Conservation (phyloP, 2,113 vertebrate genomes). For the Pristiophorus japonicus region DNA sequence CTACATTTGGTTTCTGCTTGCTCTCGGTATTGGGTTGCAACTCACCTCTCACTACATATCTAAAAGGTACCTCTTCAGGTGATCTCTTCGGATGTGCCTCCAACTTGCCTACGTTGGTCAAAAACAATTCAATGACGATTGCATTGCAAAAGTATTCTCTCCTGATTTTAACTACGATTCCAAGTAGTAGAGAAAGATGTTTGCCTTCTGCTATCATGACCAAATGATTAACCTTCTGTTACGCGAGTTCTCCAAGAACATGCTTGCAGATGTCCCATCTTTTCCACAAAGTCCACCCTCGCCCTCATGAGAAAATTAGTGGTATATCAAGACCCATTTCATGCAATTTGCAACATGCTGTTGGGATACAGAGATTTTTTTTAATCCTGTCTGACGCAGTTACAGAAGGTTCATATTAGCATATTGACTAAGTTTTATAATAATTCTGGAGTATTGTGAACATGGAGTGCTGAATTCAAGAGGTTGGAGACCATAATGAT, state of each 20-base stretch:
- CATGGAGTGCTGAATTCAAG: not conserved
- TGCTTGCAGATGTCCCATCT: not conserved
- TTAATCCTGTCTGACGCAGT: not conserved
- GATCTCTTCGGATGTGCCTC: not conserved
- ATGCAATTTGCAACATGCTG: not conserved
- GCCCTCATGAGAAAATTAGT: not conserved
- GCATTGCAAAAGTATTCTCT: not conserved
- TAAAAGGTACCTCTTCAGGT: not conserved
- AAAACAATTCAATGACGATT: not conserved
- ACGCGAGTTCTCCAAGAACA: not conserved
- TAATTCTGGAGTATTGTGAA: not conserved
- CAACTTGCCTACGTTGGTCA: not conserved
- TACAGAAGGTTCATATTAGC: not conserved
- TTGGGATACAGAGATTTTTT: not conserved
- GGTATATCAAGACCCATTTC: not conserved
- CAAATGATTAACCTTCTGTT: not conserved
- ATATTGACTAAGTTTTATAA: not conserved
- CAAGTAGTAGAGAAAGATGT: not conserved
- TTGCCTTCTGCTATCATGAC: not conserved
- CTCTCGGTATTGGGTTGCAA: not conserved
- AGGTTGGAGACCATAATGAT: not conserved
- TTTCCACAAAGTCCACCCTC: not conserved
- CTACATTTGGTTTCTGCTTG: no score
- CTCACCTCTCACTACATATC: not conserved
- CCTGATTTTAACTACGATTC: not conserved